Evolutionary conservation across 2,113 vertebrate species (phyloP).

Genomic region (Lamprotornis superbus): DNA sequence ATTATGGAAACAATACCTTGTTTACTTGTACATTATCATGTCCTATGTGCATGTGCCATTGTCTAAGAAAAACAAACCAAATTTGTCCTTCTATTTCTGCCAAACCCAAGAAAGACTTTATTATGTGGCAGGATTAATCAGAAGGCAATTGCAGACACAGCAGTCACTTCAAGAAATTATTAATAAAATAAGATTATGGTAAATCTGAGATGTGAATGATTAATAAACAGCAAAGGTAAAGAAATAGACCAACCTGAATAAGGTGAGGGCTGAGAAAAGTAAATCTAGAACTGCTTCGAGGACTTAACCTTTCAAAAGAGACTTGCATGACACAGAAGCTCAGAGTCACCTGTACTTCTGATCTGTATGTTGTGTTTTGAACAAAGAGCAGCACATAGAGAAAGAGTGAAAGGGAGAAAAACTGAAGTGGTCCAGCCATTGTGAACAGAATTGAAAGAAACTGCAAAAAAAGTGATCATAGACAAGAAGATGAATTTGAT

Average conservation of each 20-base stretch:
- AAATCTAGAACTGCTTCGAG: background rate
- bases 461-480: background rate
- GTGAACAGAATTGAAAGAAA: background rate
- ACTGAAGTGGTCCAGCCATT: background rate
- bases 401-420: background rate
- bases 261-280: background rate
- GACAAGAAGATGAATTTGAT: background rate
- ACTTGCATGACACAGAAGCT: background rate
- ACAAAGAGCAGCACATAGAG: background rate
- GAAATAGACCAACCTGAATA: background rate
- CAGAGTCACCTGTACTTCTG: background rate
- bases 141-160: background rate
- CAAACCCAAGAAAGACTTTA: background rate
- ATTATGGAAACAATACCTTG: background rate
- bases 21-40: background rate
- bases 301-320: background rate
- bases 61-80: background rate
- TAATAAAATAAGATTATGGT: background rate
- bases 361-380: background rate
- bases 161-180: background rate
- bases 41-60: background rate
- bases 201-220: background rate
- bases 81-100: background rate
- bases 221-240: background rate
- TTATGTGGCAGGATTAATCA: background rate